These are phyloP conservation scores for Harpegnathos saltator DNA, from an alignment of 1,140 invertebrate genomes.

Conservation along the genomic window DNA sequence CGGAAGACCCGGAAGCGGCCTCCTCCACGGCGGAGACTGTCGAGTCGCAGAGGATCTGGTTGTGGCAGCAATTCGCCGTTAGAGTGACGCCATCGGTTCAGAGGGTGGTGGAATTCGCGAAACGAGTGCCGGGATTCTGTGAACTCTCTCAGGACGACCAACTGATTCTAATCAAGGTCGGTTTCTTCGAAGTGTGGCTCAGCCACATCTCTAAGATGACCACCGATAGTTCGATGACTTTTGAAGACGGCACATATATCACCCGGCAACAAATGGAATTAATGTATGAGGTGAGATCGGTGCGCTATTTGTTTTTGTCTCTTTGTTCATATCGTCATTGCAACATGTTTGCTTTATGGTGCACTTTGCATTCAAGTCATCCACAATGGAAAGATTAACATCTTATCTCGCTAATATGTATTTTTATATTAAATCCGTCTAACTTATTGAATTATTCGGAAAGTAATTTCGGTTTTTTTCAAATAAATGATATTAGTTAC, in stretches of 20 bases:
- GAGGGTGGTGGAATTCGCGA: constrained; percentile 97
- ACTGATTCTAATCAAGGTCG: constrained; percentile 96
- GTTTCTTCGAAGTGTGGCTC: constrained; percentile 98
- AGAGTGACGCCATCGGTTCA: constrained; percentile 95
- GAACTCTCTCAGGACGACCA: constrained; percentile 96
- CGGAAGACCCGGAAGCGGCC: constrained; percentile 87
- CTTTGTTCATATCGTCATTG: no score
- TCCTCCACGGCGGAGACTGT: constrained; percentile 89
- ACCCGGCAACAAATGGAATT: constrained; percentile 94
- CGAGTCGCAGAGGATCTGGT: constrained; percentile 90
- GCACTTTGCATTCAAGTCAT: no score
- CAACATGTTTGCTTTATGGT: no score
- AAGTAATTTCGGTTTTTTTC: no score
- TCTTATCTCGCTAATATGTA: no score
- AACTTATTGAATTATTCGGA: no score
- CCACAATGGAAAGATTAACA: no score
- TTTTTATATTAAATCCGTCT: no score
- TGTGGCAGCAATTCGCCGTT: constrained; percentile 92
- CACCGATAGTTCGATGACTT: constrained; percentile 93
- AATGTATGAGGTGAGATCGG: constrained; percentile 95
- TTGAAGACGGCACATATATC: constrained; percentile 96
- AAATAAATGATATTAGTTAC: no score
- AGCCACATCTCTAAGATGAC: constrained; percentile 94
- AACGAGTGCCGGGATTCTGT: constrained; percentile 95
- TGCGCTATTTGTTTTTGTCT: neutral